Conservation (phyloP, 2,797 vertebrate species). For the Enteromius radiatus region DNA sequence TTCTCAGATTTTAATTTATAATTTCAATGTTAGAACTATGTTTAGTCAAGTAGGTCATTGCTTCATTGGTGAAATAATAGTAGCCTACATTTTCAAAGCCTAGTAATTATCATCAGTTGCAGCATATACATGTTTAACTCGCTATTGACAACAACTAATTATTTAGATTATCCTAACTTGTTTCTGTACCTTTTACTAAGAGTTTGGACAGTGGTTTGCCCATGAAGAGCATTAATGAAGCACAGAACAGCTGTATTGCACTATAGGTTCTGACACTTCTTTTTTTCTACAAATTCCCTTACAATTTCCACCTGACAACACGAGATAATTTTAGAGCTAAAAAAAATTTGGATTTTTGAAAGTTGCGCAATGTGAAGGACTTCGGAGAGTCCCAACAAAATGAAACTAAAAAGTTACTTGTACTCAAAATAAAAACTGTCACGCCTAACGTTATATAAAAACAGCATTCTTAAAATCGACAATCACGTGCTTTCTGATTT, state of each 20-base stretch:
- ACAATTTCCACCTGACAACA: not conserved
- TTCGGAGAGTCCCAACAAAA: conserved; percentile 4
- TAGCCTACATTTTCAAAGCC: not conserved
- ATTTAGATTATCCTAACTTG: not conserved
- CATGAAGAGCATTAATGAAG: not conserved
- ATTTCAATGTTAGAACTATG: not conserved
- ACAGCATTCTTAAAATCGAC: not conserved
- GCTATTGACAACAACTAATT: not conserved
- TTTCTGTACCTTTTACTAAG: not conserved
- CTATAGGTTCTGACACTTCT: not conserved
- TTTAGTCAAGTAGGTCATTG: not conserved
- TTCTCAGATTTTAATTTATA: not conserved
- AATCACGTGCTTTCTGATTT: no score
- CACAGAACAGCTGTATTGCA: not conserved
- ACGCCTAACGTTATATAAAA: no score
- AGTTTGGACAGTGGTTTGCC: no score
- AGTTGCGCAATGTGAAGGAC: not conserved
- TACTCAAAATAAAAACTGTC: no score
- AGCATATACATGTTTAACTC: not conserved
- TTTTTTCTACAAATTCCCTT: no score
- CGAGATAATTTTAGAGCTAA: not conserved
- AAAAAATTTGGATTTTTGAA: not conserved
- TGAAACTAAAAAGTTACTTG: conserved; percentile 4
- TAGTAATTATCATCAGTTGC: not conserved
- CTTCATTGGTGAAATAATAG: not conserved